Conservation (phyloP, 2,113 vertebrate genomes). For the Paraplagusia blochii region DNA sequence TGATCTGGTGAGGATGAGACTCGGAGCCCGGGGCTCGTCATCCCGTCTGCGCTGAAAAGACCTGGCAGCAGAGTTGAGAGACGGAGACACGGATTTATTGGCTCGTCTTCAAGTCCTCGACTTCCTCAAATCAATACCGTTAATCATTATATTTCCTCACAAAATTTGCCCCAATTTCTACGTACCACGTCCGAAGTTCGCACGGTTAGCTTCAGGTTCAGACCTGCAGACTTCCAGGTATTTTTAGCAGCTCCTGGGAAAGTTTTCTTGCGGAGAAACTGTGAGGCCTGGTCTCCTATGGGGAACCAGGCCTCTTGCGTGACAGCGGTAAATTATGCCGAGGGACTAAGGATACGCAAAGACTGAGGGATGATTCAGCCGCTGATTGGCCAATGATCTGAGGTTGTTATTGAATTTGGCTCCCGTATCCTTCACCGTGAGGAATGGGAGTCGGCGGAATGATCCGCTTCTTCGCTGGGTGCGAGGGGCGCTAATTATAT, state of each 20-base stretch:
- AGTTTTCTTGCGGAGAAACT: constrained; percentile 46
- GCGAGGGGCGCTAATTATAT: constrained; percentile 65
- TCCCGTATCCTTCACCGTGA: constrained; percentile 55
- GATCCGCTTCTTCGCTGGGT: constrained; percentile 51
- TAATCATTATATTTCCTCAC: background rate
- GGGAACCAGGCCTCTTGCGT: constrained; percentile 62
- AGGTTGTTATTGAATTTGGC: constrained; percentile 68
- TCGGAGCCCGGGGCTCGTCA: constrained; percentile 30
- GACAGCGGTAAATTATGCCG: constrained; percentile 66
- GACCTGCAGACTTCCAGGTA: constrained; percentile 17
- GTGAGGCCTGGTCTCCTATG: constrained; percentile 64
- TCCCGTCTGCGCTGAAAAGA: constrained; percentile 27
- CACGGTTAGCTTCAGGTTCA: constrained; percentile 13
- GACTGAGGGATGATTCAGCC: constrained; percentile 65
- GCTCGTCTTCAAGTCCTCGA: too few species aligned
- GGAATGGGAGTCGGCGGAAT: constrained; percentile 54
- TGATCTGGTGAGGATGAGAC: constrained; percentile 31
- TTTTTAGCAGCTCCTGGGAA: constrained; percentile 27
- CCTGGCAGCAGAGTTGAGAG: constrained; percentile 1
- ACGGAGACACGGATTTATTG: too few species aligned
- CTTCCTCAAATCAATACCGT: too few species aligned
- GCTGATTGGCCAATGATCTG: constrained; percentile 60
- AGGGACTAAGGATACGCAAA: constrained; percentile 63
- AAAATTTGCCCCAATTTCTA: too few species aligned
- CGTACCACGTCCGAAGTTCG: background rate